phyloP scores from a whole-genome alignment of 2,797 vertebrate species.

The Rhinatrema bivittatum region DNA sequence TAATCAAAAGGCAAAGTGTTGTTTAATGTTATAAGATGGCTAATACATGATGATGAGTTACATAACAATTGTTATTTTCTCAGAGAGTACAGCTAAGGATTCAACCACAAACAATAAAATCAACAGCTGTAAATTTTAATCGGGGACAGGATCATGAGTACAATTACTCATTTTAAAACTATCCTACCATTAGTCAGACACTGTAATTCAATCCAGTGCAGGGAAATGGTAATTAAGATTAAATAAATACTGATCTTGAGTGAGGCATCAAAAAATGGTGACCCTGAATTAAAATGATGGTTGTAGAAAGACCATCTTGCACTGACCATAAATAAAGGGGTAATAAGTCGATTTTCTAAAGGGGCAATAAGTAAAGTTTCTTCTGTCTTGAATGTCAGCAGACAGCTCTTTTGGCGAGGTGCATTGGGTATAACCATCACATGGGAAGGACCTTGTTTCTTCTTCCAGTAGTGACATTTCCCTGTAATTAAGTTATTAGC shows the following conservation, averaged over 20 bases:
- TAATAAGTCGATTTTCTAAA: too few relatives aligned
- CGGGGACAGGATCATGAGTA: conserved; percentile 41
- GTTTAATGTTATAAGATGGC: too few relatives aligned
- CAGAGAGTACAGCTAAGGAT: conserved; percentile 54
- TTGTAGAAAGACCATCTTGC: too few relatives aligned
- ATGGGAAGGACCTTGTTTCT: conserved; percentile 11
- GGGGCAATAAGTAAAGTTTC: too few relatives aligned
- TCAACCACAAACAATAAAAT: conserved; percentile 53
- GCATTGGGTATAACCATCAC: too few relatives aligned
- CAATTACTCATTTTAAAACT: conserved; percentile 44
- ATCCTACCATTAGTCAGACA: conserved; percentile 25
- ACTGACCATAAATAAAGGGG: too few relatives aligned
- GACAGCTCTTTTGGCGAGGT: too few relatives aligned
- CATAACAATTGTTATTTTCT: conserved; percentile 49
- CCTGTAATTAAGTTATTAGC: conserved; percentile 8
- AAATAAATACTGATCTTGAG: conserved; percentile 7
- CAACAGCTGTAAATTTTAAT: conserved; percentile 46
- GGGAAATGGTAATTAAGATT: conserved; percentile 21
- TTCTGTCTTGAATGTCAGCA: too few relatives aligned
- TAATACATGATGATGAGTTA: too few relatives aligned
- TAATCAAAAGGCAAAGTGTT: too few relatives aligned
- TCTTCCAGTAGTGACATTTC: background rate
- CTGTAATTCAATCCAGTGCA: conserved; percentile 9
- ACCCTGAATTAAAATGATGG: too few relatives aligned
- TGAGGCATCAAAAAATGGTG: conserved; percentile 1